These are phyloP conservation scores for Pseudoatta argentina DNA, from an alignment of 1,140 invertebrate species.

Conservation along the genomic window DNA sequence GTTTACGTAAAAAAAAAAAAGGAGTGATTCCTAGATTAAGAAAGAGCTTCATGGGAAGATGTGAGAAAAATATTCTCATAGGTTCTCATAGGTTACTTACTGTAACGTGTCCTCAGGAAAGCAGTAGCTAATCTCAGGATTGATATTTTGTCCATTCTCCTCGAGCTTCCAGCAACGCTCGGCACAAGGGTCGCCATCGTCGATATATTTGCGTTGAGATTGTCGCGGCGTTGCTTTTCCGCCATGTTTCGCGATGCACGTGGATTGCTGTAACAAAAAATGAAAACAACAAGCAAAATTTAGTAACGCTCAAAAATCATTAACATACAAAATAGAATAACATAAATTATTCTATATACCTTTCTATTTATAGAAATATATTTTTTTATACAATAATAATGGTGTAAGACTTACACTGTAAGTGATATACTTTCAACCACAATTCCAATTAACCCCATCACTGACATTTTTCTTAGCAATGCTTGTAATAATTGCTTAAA, in stretches of 20 bases:
- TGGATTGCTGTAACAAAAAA: slow-evolving; percentile 88
- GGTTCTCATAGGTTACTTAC: slow-evolving; percentile 83
- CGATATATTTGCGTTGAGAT: slow-evolving; percentile 94
- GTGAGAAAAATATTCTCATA: not conserved
- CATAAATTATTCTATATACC: not conserved
- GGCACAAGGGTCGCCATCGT: slow-evolving; percentile 94
- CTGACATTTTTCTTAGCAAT: no score
- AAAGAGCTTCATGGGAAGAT: not conserved
- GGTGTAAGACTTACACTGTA: not conserved
- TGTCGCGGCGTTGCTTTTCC: slow-evolving; percentile 96
- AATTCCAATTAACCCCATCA: no score
- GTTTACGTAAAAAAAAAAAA: no score
- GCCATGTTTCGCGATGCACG: slow-evolving; percentile 93
- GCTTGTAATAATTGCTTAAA: not conserved
- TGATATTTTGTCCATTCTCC: slow-evolving; percentile 96
- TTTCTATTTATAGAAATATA: slow-evolving; percentile 17
- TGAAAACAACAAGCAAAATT: slow-evolving; percentile 43
- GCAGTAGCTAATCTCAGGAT: slow-evolving; percentile 94
- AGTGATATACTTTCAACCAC: not conserved
- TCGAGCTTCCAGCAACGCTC: slow-evolving; percentile 91
- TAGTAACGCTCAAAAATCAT: slow-evolving; percentile 21
- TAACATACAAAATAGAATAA: not conserved
- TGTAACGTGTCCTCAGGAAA: slow-evolving; percentile 89
- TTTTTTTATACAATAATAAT: not conserved
- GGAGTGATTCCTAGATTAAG: no score